Conservation (phyloP, 2,113 vertebrate genomes). For the Alosa alosa region DNA sequence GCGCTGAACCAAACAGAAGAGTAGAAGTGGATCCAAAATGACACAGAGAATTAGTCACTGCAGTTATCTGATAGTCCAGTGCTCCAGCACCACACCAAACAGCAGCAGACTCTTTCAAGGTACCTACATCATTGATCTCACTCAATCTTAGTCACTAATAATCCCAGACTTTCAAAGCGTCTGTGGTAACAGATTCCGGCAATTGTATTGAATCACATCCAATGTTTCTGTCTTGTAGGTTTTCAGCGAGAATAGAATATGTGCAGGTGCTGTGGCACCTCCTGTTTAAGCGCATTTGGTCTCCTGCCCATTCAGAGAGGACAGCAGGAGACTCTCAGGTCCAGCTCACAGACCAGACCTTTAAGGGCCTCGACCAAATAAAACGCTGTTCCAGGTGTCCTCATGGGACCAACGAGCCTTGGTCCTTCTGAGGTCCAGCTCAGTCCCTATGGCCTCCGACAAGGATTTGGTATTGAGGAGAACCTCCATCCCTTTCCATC, state of each 20-base stretch:
- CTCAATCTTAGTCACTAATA: background rate
- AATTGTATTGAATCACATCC: background rate
- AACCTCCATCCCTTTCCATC: constrained; percentile 53
- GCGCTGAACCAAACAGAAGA: background rate
- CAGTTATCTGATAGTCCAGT: background rate
- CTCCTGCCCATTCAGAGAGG: constrained; percentile 9
- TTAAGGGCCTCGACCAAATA: constrained; percentile 20
- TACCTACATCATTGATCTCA: background rate
- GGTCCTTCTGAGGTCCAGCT: constrained; percentile 64
- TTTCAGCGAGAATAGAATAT: background rate
- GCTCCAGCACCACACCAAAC: background rate
- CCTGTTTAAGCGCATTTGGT: background rate
- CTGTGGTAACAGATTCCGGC: background rate
- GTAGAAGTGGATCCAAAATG: background rate
- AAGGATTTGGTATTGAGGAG: constrained; percentile 56
- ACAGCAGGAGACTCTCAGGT: background rate
- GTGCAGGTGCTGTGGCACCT: constrained; percentile 22
- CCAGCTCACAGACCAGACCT: background rate
- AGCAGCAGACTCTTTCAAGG: background rate
- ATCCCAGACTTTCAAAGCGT: background rate
- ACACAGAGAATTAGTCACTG: background rate
- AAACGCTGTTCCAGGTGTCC: constrained; percentile 28
- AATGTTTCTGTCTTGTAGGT: background rate
- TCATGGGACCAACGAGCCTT: constrained; percentile 51
- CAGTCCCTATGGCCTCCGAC: constrained; percentile 56